Conservation (phyloP, 1,140 invertebrate genomes). For the Sminthurinus signatus region DNA sequence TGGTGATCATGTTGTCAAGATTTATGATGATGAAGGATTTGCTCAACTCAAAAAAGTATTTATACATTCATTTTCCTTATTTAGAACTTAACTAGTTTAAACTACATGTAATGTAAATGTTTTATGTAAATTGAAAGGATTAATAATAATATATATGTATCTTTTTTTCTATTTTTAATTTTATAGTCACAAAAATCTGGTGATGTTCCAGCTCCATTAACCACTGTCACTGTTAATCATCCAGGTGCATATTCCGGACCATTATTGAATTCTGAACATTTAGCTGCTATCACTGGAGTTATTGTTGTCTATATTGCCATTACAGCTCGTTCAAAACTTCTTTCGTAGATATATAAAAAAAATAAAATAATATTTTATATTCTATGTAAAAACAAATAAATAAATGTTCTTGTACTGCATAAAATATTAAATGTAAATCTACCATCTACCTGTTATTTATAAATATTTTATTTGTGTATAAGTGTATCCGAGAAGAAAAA, state of each 20-base stretch:
- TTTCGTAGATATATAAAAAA: too few relatives aligned
- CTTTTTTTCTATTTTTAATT: conserved; percentile 16
- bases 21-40: conserved; percentile 88
- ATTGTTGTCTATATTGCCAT: conserved; percentile 81
- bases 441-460: too few relatives aligned
- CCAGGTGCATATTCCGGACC: conserved; percentile 84
- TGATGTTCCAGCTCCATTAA: conserved; percentile 61
- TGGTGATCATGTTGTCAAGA: conserved; percentile 69
- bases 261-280: conserved; percentile 83
- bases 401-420: too few relatives aligned
- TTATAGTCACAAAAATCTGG: conserved; percentile 50
- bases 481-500: too few relatives aligned
- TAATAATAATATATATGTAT: not conserved
- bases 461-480: too few relatives aligned
- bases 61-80: not conserved
- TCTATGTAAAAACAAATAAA: too few relatives aligned
- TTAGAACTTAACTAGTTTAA: not conserved
- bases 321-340: conserved; percentile 69
- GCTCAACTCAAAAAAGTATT: conserved; percentile 69
- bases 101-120: not conserved
- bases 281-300: conserved; percentile 70
- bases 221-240: conserved; percentile 68
- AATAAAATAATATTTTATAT: too few relatives aligned
- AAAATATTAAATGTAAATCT: too few relatives aligned
- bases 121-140: not conserved